Evolutionary conservation across 2,797 vertebrate species (phyloP), one percentile per base, ranked within the genome.

Genomic region (Pygocentrus nattereri): DNA sequence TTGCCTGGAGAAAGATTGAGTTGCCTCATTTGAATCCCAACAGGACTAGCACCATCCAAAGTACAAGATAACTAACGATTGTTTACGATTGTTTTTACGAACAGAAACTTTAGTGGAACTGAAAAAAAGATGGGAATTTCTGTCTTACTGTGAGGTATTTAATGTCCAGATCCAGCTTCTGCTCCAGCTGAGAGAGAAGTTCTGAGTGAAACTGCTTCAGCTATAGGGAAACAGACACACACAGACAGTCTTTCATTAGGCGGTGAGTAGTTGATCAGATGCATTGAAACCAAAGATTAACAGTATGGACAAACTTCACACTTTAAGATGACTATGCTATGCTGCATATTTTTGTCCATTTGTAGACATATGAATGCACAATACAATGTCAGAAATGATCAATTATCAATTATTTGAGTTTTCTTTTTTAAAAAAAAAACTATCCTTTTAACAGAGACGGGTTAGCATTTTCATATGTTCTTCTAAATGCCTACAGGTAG

Each of bases 141-240:
- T 34, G 25, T 92, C 94, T 94, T 81, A 96, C 95, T 2, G 93
- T 96, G 85, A 96, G 93, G 90, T 96, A 96, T 90, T 96, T 96
- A 84, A 96, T 95, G 81, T 96, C 95, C 90, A 96, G 86, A 75
- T 96, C 95, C 88, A 96, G 89, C 80, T 96, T 96, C 91, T 96
- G 95, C 86, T 96, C 95, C 89, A 96, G 88, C 88, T 96, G 95
- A 81, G 94, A 87, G 27, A 96, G 93, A 85, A 96, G 93, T 90
- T 96, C 95, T 1, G 95, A 96, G 86, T 95, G 95, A 90, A 96
- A 96, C 82, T 95, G 90, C 90, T 96, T 96, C 58, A 96, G 82
- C 95, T 96, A 90, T 81, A 65, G 64, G 86, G 25, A 70, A 47
- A 83, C 19, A 41, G 50, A 73, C 44, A 79, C 49, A 15, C 21